Percentiles rank a stretch among this genome's conserved stretches.
These are phyloP conservation scores for Acrocephalus arundinaceus DNA, from an alignment of 2,113 vertebrate genomes.

Conservation along the genomic window DNA sequence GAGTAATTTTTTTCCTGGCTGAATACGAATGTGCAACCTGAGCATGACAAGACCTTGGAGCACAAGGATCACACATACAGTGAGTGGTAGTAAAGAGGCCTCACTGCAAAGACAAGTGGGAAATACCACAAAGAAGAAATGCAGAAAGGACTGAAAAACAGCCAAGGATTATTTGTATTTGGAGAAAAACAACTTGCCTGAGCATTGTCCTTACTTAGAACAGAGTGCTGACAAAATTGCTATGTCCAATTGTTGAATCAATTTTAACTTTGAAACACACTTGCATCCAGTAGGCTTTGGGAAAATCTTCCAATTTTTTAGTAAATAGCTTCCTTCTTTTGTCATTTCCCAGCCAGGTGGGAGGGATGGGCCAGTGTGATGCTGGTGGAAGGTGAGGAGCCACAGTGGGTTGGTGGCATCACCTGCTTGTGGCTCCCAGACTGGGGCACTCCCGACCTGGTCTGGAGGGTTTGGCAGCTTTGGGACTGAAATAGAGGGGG, in stretches of 20 bases:
- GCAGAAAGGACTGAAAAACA: background rate
- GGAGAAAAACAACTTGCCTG: background rate
- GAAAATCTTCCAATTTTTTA: background rate
- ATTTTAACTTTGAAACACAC: background rate
- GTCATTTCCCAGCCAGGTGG: background rate
- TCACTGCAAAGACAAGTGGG: background rate
- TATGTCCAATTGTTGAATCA: background rate
- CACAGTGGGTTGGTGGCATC: background rate
- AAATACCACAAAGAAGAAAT: background rate
- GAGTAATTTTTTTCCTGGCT: background rate
- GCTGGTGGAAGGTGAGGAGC: background rate
- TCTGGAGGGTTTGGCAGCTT: background rate
- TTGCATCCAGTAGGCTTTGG: background rate
- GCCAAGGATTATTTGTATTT: background rate
- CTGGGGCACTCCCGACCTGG: background rate
- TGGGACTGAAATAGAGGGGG: background rate
- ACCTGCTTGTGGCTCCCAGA: background rate
- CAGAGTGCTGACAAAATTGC: background rate
- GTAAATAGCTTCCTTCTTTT: background rate
- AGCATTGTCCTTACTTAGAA: background rate
- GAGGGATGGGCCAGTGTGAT: background rate
- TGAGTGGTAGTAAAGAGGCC: background rate
- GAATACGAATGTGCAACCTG: background rate
- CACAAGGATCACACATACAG: accelerated
- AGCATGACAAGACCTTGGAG: background rate